phyloP scores from a whole-genome alignment of 2,888 invertebrate genomes.

The Lochmaea crataegi region DNA sequence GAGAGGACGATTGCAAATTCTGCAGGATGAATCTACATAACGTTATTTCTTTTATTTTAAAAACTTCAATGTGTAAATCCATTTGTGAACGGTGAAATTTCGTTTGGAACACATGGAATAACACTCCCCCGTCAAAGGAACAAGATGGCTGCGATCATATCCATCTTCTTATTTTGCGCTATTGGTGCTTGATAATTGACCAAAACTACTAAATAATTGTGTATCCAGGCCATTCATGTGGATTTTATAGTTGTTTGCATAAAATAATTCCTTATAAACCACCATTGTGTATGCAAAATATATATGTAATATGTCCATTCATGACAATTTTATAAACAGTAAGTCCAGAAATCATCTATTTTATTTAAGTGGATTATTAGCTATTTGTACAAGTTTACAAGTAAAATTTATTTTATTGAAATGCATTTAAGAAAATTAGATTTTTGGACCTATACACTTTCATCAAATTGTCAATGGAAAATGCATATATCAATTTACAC shows the following conservation, averaged over 20 bases:
- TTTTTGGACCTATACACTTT: not conserved
- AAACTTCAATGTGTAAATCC: slow-evolving; percentile 26
- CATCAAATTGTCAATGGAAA: not conserved
- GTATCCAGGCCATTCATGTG: not conserved
- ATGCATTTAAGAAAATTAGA: not conserved
- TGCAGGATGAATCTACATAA: slow-evolving; percentile 38
- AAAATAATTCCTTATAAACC: not conserved
- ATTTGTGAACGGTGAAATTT: slow-evolving; percentile 53
- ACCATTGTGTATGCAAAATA: slow-evolving; percentile 3
- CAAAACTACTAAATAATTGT: slow-evolving; percentile 36
- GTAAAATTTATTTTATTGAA: not conserved
- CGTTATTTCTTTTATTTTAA: slow-evolving; percentile 26
- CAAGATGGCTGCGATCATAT: slow-evolving; percentile 66
- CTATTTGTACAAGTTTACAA: not conserved
- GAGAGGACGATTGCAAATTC: slow-evolving; percentile 47
- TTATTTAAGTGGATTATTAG: not conserved
- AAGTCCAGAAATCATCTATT: slow-evolving; percentile 3
- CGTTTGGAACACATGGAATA: slow-evolving; percentile 66
- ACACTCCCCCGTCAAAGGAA: slow-evolving; percentile 66
- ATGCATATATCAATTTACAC: not conserved
- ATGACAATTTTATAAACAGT: slow-evolving; percentile 18
- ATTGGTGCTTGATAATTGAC: slow-evolving; percentile 44
- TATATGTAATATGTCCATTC: slow-evolving; percentile 3
- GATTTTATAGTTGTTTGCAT: not conserved
- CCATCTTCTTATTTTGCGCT: slow-evolving; percentile 68